phyloP scores from a whole-genome alignment of 30 jellyfish, hydroid and myxozoan genomes.

The Pelagia noctiluca region DNA sequence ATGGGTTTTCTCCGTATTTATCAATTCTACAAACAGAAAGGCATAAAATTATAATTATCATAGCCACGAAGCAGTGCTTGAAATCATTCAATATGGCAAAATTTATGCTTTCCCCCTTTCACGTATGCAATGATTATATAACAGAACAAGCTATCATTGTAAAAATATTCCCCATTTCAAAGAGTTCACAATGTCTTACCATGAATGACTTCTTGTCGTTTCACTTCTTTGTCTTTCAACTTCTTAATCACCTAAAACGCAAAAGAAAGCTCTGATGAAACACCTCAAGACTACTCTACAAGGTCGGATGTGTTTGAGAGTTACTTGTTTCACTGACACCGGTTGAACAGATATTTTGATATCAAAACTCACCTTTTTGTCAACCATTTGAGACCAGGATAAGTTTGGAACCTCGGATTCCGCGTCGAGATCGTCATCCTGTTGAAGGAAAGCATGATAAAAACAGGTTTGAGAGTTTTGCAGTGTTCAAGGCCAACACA shows the following conservation, averaged over 20 bases:
- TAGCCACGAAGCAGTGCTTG: neutral
- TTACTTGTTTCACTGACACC: too few relatives aligned
- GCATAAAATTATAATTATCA: neutral
- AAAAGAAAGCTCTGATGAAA: neutral
- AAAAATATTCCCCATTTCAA: too few relatives aligned
- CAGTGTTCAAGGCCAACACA: neutral
- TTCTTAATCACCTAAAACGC: constrained; percentile 70
- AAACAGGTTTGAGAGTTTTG: too few relatives aligned
- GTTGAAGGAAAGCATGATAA: neutral
- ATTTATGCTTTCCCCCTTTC: too few relatives aligned
- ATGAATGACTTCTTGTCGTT: constrained; percentile 98
- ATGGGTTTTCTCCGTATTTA: constrained; percentile 93
- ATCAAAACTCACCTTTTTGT: constrained; percentile 73
- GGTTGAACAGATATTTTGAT: neutral
- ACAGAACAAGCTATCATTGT: too few relatives aligned
- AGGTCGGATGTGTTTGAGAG: too few relatives aligned
- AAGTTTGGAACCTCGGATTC: constrained; percentile 82
- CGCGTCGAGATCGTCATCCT: constrained; percentile 81
- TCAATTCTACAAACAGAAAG: constrained; percentile 65
- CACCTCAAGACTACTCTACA: too few relatives aligned
- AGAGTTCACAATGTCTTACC: constrained; percentile 38
- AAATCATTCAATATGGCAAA: too few relatives aligned
- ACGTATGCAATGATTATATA: too few relatives aligned
- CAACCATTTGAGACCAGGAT: constrained; percentile 91
- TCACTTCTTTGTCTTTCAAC: constrained; percentile 88